These are phyloP conservation scores for Leptoclinus maculatus DNA, from an alignment of 2,797 vertebrate genomes.

Conservation along the genomic window DNA sequence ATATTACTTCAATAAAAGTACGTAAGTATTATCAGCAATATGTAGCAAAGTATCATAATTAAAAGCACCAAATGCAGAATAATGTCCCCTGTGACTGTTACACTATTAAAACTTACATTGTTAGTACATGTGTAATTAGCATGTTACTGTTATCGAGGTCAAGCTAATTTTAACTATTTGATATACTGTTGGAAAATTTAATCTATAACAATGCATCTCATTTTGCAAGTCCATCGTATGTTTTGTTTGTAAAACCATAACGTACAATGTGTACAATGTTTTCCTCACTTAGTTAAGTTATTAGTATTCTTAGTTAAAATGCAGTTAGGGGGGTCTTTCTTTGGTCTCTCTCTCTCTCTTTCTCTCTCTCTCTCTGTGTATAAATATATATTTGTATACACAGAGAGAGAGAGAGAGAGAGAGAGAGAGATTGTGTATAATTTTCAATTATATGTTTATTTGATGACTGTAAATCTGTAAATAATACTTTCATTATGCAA, in stretches of 20 bases:
- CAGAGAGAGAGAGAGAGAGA: too few relatives aligned
- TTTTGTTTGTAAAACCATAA: not conserved
- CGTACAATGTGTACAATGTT: too few relatives aligned
- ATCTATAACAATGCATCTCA: not conserved
- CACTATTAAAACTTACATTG: not conserved
- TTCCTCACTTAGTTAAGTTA: not conserved
- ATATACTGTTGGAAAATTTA: not conserved
- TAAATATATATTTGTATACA: too few relatives aligned
- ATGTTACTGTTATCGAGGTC: not conserved
- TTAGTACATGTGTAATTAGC: not conserved
- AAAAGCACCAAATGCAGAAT: not conserved
- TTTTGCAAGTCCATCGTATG: not conserved
- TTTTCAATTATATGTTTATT: not conserved
- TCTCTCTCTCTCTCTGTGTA: too few relatives aligned
- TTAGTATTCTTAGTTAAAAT: not conserved
- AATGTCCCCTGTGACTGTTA: not conserved
- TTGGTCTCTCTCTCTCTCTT: too few relatives aligned
- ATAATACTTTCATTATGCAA: not conserved
- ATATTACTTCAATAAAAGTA: not conserved
- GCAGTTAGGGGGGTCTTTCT: too few relatives aligned
- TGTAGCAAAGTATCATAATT: not conserved
- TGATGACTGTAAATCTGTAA: constrained; percentile 37
- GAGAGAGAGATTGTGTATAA: too few relatives aligned
- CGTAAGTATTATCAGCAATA: not conserved
- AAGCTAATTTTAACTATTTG: not conserved